Base-by-base conservation (phyloP, 2,888 invertebrate species). In the Chymomyza amoena region DNA sequence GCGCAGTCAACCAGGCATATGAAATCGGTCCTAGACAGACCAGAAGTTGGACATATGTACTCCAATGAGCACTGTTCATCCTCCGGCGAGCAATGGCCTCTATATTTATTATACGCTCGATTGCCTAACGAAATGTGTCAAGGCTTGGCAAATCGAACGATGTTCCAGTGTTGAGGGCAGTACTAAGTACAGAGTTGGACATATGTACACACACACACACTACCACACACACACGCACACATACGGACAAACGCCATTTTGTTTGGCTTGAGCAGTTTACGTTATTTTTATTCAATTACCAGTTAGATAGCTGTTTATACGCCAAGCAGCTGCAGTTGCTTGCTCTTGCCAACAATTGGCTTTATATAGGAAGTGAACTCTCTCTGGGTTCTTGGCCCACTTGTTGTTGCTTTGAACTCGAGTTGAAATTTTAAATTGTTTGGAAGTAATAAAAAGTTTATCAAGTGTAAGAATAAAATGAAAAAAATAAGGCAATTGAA, bases 391-490 rank as follows among this genome's bases (percentile, higher is more conserved):
- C 66, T 68, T 57, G 57, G 39, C 39, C 10, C 39, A 45, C 39
- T 57, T 25, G 57, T 20, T 52, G 69, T 50, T 16, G 56, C 54
- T 57, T 52, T 64, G 66, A 72, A 80, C 79, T 78, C 74, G 69
- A 79, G 72, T 76, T 77, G 81, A 79, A 80, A 78, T 77, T 80
- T 81, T 79, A 80, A 88, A 88, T 88, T 84, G 88, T 78, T 86
- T 82, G 89, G 86, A 88, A 88, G 77, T 84, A 80, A 87, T 88
- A 89, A 89, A 89, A 87, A 86, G 69, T 84, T 86, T 76, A 80
- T 87, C 88, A 89, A 86, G 84, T 83, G 89, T 86, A 80, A 32
- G 32, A 32, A 32, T 32, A 32, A 32, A 32, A 32, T 32, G 32
- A 32, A 32, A 66, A 61, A 51, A 45, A 61, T 64, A 75, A 63